These are phyloP conservation scores for Nebria salina DNA, from an alignment of 2,888 invertebrate species.

Conservation along the genomic window DNA sequence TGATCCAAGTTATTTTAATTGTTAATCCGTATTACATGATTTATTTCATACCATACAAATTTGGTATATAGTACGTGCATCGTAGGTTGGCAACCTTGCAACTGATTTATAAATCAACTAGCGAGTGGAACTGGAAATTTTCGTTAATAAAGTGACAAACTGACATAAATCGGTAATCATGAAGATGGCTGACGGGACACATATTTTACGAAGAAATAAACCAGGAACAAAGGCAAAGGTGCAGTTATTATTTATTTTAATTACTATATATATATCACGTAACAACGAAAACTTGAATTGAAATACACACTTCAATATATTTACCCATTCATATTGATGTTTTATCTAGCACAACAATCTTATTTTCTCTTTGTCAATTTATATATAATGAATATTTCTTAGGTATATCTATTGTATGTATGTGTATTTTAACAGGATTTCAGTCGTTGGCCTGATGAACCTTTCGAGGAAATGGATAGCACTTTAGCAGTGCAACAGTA, in stretches of 20 bases:
- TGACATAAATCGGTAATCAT: conserved; percentile 62
- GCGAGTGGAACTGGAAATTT: conserved; percentile 38
- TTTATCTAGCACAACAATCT: neutral
- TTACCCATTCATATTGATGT: neutral
- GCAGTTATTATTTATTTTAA: conserved; percentile 48
- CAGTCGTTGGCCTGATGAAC: conserved; percentile 97
- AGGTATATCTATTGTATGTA: conserved; percentile 17
- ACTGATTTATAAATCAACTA: neutral
- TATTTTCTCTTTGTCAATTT: no score
- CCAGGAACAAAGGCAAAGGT: conserved; percentile 93
- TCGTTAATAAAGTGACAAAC: conserved; percentile 40
- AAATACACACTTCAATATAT: neutral
- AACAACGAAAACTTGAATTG: neutral
- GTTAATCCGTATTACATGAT: neutral
- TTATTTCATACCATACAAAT: neutral
- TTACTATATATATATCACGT: conserved; percentile 12
- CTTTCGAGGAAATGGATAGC: conserved; percentile 99
- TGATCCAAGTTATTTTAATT: no score
- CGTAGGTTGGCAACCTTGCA: conserved; percentile 19
- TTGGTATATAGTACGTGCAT: neutral
- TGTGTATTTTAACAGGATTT: conserved; percentile 76
- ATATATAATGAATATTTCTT: no score
- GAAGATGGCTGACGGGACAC: conserved; percentile 87
- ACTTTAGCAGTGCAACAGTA: conserved; percentile 98
- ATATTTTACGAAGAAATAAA: conserved; percentile 86